Conservation (phyloP, 2,113 vertebrate species). For the Podiceps cristatus region DNA sequence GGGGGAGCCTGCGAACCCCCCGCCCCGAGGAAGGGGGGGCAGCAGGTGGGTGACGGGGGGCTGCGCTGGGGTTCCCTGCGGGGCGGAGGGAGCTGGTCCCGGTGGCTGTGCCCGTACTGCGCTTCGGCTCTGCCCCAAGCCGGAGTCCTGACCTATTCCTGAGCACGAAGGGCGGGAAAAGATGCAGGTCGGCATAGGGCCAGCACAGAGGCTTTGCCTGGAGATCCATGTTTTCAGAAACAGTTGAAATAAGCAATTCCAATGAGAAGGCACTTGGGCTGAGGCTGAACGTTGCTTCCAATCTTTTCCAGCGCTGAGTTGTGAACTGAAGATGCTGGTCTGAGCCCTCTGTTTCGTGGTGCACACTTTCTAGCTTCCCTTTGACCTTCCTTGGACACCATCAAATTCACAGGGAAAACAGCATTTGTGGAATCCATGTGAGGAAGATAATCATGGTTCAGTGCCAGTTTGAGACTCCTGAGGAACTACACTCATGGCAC, state of each 20-base stretch:
- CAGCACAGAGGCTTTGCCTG: neutral
- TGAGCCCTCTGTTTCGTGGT: neutral
- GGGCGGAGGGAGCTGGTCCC: neutral
- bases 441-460: neutral
- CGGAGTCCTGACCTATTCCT: no score
- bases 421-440: neutral
- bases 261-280: neutral
- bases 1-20: constrained; percentile 80
- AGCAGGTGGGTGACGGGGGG: constrained; percentile 69
- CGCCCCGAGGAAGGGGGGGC: constrained; percentile 84
- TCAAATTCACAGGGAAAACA: neutral
- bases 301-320: neutral
- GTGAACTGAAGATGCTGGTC: neutral
- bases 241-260: neutral
- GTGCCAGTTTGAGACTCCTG: neutral
- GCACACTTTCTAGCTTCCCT: neutral
- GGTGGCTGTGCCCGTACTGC: neutral
- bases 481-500: rapidly evolving
- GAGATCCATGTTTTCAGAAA: neutral
- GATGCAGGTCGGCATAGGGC: neutral
- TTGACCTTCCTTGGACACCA: neutral
- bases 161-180: rapidly evolving
- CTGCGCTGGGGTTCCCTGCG: rapidly evolving
- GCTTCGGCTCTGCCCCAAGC: no score
- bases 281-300: neutral